Evolutionary conservation across 2,113 vertebrate genomes (phyloP), one percentile per base, ranked within the genome.

Genomic region (Laterallus jamaicensis): DNA sequence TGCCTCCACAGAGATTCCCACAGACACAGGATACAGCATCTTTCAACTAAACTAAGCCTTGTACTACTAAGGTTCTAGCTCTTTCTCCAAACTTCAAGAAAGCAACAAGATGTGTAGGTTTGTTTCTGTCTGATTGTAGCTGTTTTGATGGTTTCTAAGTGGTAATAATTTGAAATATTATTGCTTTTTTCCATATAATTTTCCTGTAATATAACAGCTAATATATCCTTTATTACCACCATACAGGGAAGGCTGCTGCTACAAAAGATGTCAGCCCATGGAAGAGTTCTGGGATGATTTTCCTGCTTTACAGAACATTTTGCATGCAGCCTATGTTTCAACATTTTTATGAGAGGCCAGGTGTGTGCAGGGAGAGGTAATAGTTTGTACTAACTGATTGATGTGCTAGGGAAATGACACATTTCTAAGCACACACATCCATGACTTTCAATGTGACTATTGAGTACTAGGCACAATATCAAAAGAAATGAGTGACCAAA

Each of bases 61-160:
- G 40, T 74, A 39, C 69, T 47, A 26, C 37, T 50, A 60, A 94
- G 56, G 32, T 86, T 96, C 95, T 16, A n/a, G 35, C 21, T 83
- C 59, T 82, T 92, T 86, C 90, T 82, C 58, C 77, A 81, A 95
- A 95, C 22, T 31, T 94, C 39, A 47, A 91, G 68, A 92, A 94
- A 47, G 55, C 32, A 80, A 90, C 24, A 90, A 62, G 40, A 75
- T 82, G 31, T 32, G 55, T 75, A 82, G 56, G 66, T 70, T 92
- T 58, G 17, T 87, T 95, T 92, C 32, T 93, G 37, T 90, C 55
- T 88, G 39, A 90, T 82, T 92, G 31, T 86, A 93, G 91, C 69
- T 96, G 67, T 94, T 96, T 95, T 93, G 88, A 94, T 92, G 90
- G 88, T 95, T 92, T 96, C 85, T 86, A 77, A 92, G 88, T 86